Conservation (phyloP, 2,888 invertebrate species). For the Torymus auratus region DNA sequence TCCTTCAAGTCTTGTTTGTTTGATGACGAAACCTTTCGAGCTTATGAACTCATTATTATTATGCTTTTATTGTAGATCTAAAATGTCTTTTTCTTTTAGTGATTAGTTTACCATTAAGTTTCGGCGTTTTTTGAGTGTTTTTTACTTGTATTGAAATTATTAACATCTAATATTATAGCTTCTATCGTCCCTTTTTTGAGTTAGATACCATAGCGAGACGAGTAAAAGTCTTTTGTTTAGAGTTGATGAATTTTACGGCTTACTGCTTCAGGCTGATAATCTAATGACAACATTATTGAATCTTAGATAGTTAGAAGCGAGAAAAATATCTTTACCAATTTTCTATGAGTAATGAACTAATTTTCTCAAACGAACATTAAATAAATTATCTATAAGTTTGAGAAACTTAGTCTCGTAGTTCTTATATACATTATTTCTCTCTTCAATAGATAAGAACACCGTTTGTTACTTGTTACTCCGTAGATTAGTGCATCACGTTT, state of each 20-base stretch:
- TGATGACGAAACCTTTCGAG: background rate
- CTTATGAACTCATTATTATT: background rate
- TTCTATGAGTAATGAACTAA: constrained; percentile 10
- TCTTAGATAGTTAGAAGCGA: constrained; percentile 4
- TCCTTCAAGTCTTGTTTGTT: background rate
- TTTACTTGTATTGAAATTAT: too few species aligned
- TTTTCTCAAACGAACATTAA: background rate
- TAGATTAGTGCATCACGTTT: constrained; percentile 31
- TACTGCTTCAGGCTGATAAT: constrained; percentile 44
- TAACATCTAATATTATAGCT: background rate
- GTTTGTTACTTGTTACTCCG: background rate
- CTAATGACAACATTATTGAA: background rate
- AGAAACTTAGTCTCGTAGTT: constrained; percentile 21
- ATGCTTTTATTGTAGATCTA: background rate
- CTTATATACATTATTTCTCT: background rate
- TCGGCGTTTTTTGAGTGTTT: too few species aligned
- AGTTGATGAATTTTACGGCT: constrained; percentile 26
- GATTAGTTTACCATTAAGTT: too few species aligned
- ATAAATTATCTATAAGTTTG: background rate
- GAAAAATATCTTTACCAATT: background rate
- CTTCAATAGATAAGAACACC: constrained; percentile 11
- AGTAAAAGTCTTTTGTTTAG: too few species aligned
- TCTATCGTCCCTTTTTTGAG: too few species aligned
- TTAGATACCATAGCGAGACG: too few species aligned
- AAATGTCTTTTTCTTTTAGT: too few species aligned